phyloP scores from a whole-genome alignment of 2,888 invertebrate genomes.

The Hyposoter didymator region DNA sequence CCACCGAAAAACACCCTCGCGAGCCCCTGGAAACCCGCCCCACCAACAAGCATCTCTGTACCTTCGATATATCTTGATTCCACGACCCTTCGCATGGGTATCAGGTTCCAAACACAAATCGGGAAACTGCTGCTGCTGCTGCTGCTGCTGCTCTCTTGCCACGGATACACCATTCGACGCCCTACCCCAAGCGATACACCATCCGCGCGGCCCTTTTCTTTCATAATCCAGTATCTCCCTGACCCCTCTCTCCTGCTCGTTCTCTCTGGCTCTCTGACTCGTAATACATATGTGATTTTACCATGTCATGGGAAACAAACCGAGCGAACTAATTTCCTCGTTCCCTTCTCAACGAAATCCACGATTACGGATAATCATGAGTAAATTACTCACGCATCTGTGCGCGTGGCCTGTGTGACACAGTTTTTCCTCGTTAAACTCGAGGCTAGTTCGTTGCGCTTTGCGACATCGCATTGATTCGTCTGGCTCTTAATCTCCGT shows the following conservation, averaged over 20 bases:
- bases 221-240: constrained; percentile 72
- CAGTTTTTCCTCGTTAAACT: constrained; percentile 72
- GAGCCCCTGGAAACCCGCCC: background rate
- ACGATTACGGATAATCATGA: constrained; percentile 77
- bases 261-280: background rate
- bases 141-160: constrained; percentile 68
- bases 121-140: constrained; percentile 77
- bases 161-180: constrained; percentile 20
- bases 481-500: constrained; percentile 11
- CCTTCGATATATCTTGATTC: constrained; percentile 83
- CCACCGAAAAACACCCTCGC: constrained; percentile 55
- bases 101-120: constrained; percentile 83
- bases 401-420: constrained; percentile 62
- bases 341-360: constrained; percentile 19
- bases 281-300: background rate
- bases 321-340: constrained; percentile 50
- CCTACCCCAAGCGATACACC: constrained; percentile 12
- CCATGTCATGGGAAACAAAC: constrained; percentile 67
- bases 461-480: background rate
- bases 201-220: constrained; percentile 56
- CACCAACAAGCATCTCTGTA: constrained; percentile 61
- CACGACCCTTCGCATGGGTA: constrained; percentile 83
- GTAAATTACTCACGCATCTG: constrained; percentile 82
- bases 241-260: constrained; percentile 7
- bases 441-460: constrained; percentile 63